phyloP scores from a whole-genome alignment of 2,797 vertebrate species.

The Pantherophis vulpinus region DNA sequence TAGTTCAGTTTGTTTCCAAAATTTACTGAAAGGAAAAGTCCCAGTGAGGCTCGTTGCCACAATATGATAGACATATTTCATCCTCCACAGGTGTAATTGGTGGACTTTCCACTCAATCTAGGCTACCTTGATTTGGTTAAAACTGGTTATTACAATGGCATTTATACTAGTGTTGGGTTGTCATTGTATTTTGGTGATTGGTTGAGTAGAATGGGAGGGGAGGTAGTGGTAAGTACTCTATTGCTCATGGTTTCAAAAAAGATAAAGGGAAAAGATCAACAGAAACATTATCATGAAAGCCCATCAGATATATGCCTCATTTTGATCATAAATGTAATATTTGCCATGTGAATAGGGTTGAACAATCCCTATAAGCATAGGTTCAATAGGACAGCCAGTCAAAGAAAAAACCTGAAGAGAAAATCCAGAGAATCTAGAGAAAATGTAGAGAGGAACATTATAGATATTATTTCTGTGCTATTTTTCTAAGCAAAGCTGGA shows the following conservation, averaged over 20 bases:
- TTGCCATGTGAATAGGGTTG: background rate
- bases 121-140: background rate
- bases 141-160: too few species aligned
- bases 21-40: background rate
- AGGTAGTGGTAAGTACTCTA: background rate
- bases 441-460: background rate
- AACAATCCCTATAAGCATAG: background rate
- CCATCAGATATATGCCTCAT: background rate
- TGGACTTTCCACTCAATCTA: background rate
- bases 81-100: background rate
- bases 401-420: background rate
- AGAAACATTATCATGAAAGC: background rate
- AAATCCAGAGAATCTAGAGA: background rate
- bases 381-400: background rate
- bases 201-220: background rate
- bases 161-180: background rate
- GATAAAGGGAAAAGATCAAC: background rate
- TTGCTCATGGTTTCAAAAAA: background rate
- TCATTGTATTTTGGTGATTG: background rate
- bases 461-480: background rate
- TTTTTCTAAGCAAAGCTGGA: background rate
- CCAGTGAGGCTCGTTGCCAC: background rate
- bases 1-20: background rate
- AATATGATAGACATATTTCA: background rate
- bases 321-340: background rate